These are phyloP conservation scores for Glyptemys insculpta DNA, from an alignment of 2,797 vertebrate species.

Conservation along the genomic window DNA sequence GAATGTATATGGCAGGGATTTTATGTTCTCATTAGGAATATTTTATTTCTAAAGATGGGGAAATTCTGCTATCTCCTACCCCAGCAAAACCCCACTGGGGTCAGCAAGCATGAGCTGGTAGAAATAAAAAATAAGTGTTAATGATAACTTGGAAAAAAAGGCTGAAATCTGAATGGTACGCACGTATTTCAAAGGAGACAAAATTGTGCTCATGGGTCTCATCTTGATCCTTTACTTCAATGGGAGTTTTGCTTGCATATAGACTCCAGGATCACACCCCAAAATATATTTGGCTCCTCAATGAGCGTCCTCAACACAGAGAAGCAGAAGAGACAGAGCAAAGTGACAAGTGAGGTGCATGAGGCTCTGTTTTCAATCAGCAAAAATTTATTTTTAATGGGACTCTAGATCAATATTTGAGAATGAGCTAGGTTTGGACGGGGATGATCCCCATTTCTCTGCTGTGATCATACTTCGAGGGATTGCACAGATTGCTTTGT, in stretches of 20 bases:
- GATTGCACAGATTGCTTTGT: conserved; percentile 50
- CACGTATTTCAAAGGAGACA: neutral
- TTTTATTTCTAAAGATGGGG: neutral
- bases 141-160: neutral
- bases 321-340: neutral
- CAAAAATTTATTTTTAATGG: conserved; percentile 21
- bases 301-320: neutral
- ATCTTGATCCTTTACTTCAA: neutral
- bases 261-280: neutral
- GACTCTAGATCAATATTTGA: conserved; percentile 59
- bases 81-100: neutral
- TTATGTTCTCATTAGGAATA: neutral
- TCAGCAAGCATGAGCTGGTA: neutral
- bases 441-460: conserved; percentile 51
- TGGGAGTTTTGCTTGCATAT: neutral
- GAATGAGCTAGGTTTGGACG: conserved; percentile 24
- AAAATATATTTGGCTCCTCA: neutral
- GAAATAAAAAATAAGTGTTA: neutral
- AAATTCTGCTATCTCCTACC: neutral
- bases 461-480: conserved; percentile 22
- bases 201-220: neutral
- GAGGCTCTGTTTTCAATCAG: neutral
- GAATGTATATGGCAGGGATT: neutral
- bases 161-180: neutral
- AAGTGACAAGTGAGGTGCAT: neutral